Percentiles rank a stretch among this genome's conserved stretches.
Conservation (phyloP, 2,113 vertebrate species). For the Eonycteris spelaea region DNA sequence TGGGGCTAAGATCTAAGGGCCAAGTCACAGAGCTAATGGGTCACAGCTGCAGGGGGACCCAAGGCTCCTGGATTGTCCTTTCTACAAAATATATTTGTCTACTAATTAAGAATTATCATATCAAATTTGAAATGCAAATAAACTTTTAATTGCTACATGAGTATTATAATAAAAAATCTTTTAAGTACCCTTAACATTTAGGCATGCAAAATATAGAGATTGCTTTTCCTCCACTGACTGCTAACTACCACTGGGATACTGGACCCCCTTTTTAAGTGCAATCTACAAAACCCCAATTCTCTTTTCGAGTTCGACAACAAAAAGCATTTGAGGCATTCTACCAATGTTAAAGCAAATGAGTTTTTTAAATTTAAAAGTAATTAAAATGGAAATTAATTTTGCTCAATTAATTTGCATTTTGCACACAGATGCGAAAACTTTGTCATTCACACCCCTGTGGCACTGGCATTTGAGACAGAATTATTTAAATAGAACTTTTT, state of each 20-base stretch:
- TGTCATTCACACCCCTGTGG: not conserved
- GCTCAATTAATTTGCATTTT: not conserved
- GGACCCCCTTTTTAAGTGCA: not conserved
- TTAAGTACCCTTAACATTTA: not conserved
- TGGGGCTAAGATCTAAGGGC: not conserved
- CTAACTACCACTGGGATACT: not conserved
- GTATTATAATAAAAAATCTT: not conserved
- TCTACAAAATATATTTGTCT: not conserved
- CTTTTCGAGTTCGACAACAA: not conserved
- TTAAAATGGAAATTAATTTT: slow-evolving; percentile 4
- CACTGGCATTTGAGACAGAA: not conserved
- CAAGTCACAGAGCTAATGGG: not conserved
- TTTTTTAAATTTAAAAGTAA: not conserved
- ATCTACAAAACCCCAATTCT: not conserved
- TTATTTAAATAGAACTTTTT: not conserved
- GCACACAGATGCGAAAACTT: not conserved
- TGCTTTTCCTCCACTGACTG: not conserved
- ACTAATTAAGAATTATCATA: not conserved
- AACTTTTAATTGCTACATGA: not conserved
- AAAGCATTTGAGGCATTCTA: not conserved
- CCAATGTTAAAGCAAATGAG: not conserved
- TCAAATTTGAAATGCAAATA: not conserved
- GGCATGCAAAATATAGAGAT: not conserved
- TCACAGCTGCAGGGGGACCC: too few relatives aligned
- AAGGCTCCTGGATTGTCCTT: not conserved